Base-by-base conservation (phyloP, 37 sponge, comb jelly and placozoan species). In the Corticium candelabrum region DNA sequence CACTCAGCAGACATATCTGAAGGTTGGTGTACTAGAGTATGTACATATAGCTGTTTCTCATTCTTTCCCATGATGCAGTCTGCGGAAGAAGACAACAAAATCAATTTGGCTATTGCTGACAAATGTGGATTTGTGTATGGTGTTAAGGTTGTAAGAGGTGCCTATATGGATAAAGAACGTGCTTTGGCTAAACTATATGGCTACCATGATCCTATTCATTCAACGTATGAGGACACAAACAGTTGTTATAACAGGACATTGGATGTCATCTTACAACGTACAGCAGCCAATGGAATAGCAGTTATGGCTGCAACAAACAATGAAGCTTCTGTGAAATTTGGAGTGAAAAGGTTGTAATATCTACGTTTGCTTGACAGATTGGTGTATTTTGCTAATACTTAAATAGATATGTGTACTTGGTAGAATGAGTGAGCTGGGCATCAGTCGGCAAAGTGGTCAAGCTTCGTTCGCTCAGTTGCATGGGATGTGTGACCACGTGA, bases 1-100 rank as follows among this genome's bases (percentile, higher is more conserved):
- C 84, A 96, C 97, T 27, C 73, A 87, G 7, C 97, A 96, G 83
- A 79, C 88, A 11, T 96, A 96, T 76, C 87, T 96, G 57, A 88
- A 86, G 79, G 91, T 87, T 21, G n/a, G n/a, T n/a, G 67, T 37
- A 29, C 62, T 40, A 2, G 41, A 35, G n/a, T n/a, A n/a, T n/a
- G n/a, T n/a, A n/a, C n/a, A n/a, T n/a, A n/a, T n/a, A n/a, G n/a
- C n/a, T n/a, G n/a, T n/a, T n/a, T n/a, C n/a, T n/a, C n/a, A n/a
- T n/a, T n/a, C n/a, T n/a, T n/a, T n/a, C n/a, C n/a, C n/a, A n/a
- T n/a, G n/a, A n/a, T 21, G 62, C 21, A 50, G 62, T 11, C 11
- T 21, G 62, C 15, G 21, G 62, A 50, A 21, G 62, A 50, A 27
- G 11, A 11, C 21, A 11, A 50, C 21, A 11, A 76, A 31, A 40